A percentile compares a stretch with the other conserved stretches of the same genome.
phyloP scores from a whole-genome alignment of 2,888 invertebrate genomes.

The Zygaena filipendulae region DNA sequence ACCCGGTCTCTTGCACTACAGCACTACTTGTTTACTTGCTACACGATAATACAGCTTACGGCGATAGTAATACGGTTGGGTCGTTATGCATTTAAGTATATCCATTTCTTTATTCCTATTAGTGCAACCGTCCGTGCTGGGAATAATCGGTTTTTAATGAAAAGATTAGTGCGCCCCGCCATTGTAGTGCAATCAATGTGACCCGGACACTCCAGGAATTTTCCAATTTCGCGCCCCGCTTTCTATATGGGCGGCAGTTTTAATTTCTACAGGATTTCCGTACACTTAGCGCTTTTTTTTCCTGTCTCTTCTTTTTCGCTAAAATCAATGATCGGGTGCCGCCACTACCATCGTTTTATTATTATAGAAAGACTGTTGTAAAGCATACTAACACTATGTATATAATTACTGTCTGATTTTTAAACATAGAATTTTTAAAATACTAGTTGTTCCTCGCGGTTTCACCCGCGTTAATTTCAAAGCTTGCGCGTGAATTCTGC shows the following conservation, averaged over 20 bases:
- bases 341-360: too few relatives aligned
- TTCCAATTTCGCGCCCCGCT: conserved; percentile 51
- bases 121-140: conserved; percentile 57
- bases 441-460: too few relatives aligned
- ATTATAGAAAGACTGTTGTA: too few relatives aligned
- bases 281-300: conserved; percentile 10
- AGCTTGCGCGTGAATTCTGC: too few relatives aligned
- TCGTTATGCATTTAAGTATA: conserved; percentile 14
- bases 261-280: conserved; percentile 5
- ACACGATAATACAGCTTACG: conserved; percentile 23
- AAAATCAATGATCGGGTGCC: too few relatives aligned
- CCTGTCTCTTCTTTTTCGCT: too few relatives aligned
- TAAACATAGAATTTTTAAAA: too few relatives aligned
- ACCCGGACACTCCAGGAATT: conserved; percentile 52
- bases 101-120: conserved; percentile 47
- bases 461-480: too few relatives aligned
- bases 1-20: conserved; percentile 25
- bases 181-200: conserved; percentile 47
- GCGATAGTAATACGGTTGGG: conserved; percentile 18
- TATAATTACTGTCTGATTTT: too few relatives aligned
- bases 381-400: too few relatives aligned
- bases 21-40: too few relatives aligned
- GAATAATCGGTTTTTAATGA: conserved; percentile 68
- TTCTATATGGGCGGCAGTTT: conserved; percentile 15
- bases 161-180: conserved; percentile 55